Conservation (phyloP, 2,797 vertebrate species). For the Luscinia luscinia region DNA sequence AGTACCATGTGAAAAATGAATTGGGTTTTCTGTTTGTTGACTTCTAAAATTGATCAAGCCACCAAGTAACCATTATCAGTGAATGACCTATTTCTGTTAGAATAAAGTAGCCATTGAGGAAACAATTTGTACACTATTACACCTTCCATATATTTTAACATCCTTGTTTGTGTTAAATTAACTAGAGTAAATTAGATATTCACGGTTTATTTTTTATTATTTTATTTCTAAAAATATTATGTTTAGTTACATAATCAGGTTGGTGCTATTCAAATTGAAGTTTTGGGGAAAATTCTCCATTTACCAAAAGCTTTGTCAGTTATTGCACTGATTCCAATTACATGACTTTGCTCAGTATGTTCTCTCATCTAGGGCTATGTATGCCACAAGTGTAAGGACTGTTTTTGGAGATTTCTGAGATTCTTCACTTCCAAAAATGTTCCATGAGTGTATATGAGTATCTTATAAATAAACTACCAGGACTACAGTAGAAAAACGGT, state of each 20-base stretch:
- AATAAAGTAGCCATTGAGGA: slow-evolving; percentile 1
- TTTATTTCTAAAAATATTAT: neutral
- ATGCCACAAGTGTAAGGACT: neutral
- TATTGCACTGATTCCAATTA: neutral
- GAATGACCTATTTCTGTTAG: neutral
- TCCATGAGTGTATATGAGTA: neutral
- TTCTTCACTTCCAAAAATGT: neutral
- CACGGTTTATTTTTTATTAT: too few species aligned
- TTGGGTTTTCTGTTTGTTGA: neutral
- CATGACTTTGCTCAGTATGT: neutral
- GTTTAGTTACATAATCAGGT: neutral
- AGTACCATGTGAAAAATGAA: neutral
- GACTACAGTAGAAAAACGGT: neutral
- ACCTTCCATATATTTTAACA: neutral
- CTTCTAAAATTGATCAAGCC: slow-evolving; percentile 34
- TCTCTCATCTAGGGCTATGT: neutral
- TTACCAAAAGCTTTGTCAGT: neutral
- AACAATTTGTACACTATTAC: neutral
- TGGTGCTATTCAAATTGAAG: neutral
- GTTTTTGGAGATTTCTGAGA: neutral
- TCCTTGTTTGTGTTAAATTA: neutral
- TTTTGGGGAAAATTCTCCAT: neutral
- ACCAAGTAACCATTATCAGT: slow-evolving; percentile 5
- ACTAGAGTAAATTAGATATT: neutral
- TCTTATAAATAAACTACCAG: neutral